Percentiles rank a stretch among this genome's conserved stretches.
phyloP scores from a whole-genome alignment of 2,113 vertebrate genomes.

The Macquaria ambigua region DNA sequence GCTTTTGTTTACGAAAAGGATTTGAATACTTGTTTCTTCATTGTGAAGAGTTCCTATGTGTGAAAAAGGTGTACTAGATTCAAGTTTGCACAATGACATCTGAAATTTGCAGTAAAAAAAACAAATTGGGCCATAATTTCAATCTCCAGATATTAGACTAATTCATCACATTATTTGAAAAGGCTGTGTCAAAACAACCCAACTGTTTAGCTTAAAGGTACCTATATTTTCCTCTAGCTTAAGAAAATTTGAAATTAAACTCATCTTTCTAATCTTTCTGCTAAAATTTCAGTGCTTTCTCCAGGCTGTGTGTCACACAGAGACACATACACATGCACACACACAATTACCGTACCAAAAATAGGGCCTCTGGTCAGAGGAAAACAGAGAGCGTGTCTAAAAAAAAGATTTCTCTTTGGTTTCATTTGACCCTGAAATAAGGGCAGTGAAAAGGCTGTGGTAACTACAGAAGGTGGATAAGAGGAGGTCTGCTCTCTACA shows the following conservation, averaged over 20 bases:
- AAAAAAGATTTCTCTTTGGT: constrained; percentile 4
- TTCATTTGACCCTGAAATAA: constrained; percentile 56
- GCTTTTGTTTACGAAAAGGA: neutral
- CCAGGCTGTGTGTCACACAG: neutral
- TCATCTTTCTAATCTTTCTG: neutral
- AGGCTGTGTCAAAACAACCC: neutral
- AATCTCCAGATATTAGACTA: neutral
- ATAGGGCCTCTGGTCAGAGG: neutral
- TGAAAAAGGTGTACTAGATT: neutral
- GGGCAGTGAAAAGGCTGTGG: constrained; percentile 10
- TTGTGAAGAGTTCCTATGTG: neutral
- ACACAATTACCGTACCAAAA: neutral
- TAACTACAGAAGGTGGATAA: constrained; percentile 44
- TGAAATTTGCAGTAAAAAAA: neutral
- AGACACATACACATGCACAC: neutral
- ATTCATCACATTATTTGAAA: neutral
- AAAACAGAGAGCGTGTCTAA: constrained; percentile 13
- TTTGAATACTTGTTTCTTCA: neutral
- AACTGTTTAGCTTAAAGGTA: neutral
- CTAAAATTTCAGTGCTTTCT: constrained; percentile 1
- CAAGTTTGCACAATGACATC: neutral
- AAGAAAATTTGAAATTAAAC: neutral
- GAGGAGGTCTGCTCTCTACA: constrained; percentile 45
- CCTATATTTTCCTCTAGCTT: neutral
- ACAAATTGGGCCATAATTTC: neutral